A percentile compares a stretch with the other conserved stretches of the same genome.
phyloP scores from a whole-genome alignment of 92 coral and sea anemone species.

The Heliopora coerulea region DNA sequence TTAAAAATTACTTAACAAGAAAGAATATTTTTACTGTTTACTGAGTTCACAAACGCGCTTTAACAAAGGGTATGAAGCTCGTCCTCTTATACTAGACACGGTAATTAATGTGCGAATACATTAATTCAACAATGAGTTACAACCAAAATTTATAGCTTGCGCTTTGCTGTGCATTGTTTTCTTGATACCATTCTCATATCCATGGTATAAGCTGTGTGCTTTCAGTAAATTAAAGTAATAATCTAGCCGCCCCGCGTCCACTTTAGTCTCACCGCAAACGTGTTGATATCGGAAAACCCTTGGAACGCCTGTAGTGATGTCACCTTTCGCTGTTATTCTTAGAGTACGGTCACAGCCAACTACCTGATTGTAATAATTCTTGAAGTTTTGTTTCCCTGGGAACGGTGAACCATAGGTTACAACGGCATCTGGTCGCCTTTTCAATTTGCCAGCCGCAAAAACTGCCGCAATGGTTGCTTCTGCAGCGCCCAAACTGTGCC shows the following conservation, averaged over 20 bases:
- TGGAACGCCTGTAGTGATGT: conserved; percentile 14
- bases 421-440: conserved; percentile 26
- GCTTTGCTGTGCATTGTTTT: not conserved
- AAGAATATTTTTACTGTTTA: too few relatives aligned
- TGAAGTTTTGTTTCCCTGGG: conserved; percentile 8
- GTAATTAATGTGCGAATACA: too few relatives aligned
- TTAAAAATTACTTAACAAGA: too few relatives aligned
- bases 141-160: conserved; percentile 7
- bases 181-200: conserved; percentile 17
- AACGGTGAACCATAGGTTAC: conserved; percentile 27
- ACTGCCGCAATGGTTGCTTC: conserved; percentile 28
- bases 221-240: not conserved
- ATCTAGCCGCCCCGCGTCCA: conserved; percentile 21
- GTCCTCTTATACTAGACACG: too few relatives aligned
- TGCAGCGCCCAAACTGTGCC: conserved; percentile 33
- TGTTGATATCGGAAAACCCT: conserved; percentile 14
- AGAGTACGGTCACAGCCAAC: conserved; percentile 27
- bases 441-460: conserved; percentile 24
- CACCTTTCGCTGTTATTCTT: conserved; percentile 19
- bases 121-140: conserved; percentile 1
- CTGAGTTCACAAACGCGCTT: too few relatives aligned
- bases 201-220: conserved; percentile 20
- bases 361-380: conserved; percentile 10
- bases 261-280: conserved; percentile 1
- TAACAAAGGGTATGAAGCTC: too few relatives aligned